Evolutionary conservation across 2,113 vertebrate species (phyloP), one percentile per base, ranked within the genome.

Genomic region (Lethenteron camtschaticum): DNA sequence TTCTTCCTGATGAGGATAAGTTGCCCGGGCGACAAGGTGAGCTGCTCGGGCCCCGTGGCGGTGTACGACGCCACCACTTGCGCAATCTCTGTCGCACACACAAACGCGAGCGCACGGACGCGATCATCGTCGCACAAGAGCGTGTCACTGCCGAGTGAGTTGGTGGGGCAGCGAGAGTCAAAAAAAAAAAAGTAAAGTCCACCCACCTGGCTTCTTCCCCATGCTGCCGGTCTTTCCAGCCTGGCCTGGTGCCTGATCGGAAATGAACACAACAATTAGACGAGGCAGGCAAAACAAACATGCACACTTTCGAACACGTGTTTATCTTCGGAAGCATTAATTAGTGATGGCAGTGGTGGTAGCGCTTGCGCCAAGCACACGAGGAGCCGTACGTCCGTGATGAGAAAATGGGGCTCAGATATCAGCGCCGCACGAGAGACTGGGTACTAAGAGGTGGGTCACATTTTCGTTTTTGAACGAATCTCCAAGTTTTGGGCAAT

Each of bases 1-100:
- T 95, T 99, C 75, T 96, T 99, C 58, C 92, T 84, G 76, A 99
- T 95, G 77, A 99, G 82, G 76, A 99, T 96, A 73, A 99, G 79
- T 76, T 99, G 94, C 14, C 94, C 94, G 1, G 92, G 89, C 72
- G 92, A 90, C 72, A 99, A 78, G 1, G 94, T 99, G 68, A 99
- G 85, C 77, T 99, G 94, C 77, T 96, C 90, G 0, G 88, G 83
- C 58, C 94, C 92, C 0, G 94, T 99, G 1, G 94, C 94, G 0
- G 82, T 85, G 77, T 99, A 96, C 58, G 89, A 85, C 69, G 90
- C 92, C 69, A 99, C 96, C 57, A 96, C 94, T 73, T 96, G 92
- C 68, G 94, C 94, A 11, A 99, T 96, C 79, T 99, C 91, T 96
- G 85, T 12, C 24, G 18, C 56, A 58, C 56, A 57, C 14, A 69